Evolutionary conservation across 1,140 invertebrate genomes (phyloP), one percentile per base, ranked within the genome.

Genomic region (Camponotus pennsylvanicus): DNA sequence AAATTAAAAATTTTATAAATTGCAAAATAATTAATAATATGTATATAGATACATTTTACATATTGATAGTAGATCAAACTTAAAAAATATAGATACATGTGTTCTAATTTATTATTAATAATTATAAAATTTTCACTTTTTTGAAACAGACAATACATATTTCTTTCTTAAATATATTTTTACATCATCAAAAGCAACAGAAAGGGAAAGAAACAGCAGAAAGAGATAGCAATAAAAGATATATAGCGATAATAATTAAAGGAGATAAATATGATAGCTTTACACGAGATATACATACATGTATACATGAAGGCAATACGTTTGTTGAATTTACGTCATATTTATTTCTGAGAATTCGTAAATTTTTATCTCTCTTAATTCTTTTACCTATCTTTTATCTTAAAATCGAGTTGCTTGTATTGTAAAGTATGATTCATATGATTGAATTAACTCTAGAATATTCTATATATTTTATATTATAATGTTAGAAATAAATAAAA

Each of bases 331-430:
- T n/a, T 15, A 45, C 0, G 3, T 34, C 8, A 49, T n/a, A 3
- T 5, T 37, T 52, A 49, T 49, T 42, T 45, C 11, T 45, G 15
- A 34, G 49, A 0, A 78, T 61, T 76, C 13, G 11, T 40, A 78
- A 21, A 42, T 7, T 49, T 55, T 64, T 64, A 66, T 32, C 5
- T 52, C 13, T 45, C 52, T 49, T 15, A 49, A 49, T 13, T 15
- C 11, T 49, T 61, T 64, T 78, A 63, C 45, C 61, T 40, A 40
- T 59, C 15, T 73, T 55, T 27, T 59, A 76, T 49, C 1, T 34
- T 49, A 18, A 45, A 21, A 63, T 63, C 7, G 6, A 49, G n/a
- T 52, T 32, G 3, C 42, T 64, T 1, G 57, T 75, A 59, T 40
- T 0, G 13, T 49, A 15, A 45, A 15, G 15, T 15, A 45, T 45